phyloP scores from a whole-genome alignment of 2,113 vertebrate genomes.

The Saguinus imperator region DNA sequence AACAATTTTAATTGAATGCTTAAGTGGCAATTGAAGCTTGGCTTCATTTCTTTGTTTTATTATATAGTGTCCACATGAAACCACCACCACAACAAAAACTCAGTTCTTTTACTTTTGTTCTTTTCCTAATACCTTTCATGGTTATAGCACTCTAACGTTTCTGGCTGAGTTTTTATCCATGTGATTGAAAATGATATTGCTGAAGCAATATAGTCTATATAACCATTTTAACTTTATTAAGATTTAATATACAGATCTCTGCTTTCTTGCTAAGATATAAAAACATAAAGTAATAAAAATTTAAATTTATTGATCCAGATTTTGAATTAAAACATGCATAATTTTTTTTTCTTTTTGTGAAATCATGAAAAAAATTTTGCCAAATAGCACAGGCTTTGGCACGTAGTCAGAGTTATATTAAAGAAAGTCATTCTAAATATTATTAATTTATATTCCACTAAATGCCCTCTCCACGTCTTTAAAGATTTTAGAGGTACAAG shows the following conservation, averaged over 20 bases:
- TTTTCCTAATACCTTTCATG: background rate
- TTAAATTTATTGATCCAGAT: background rate
- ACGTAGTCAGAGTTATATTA: background rate
- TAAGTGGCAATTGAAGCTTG: background rate
- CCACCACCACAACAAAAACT: background rate
- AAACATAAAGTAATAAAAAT: background rate
- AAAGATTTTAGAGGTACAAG: background rate
- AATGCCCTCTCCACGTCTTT: background rate
- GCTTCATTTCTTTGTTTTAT: constrained; percentile 17
- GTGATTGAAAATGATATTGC: constrained; percentile 24
- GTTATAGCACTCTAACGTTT: background rate
- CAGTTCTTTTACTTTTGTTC: background rate
- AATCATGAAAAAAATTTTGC: background rate
- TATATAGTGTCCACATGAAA: background rate
- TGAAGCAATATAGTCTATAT: background rate
- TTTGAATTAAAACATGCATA: background rate
- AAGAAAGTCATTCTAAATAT: background rate
- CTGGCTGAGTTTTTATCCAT: background rate
- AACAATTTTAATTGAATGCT: constrained; percentile 16
- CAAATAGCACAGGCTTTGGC: background rate
- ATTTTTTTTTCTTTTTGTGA: background rate
- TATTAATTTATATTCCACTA: background rate
- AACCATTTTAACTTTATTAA: background rate
- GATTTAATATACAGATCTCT: background rate
- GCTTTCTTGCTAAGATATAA: background rate